Conservation (phyloP, 2,888 invertebrate genomes). For the Plebejus anna region DNA sequence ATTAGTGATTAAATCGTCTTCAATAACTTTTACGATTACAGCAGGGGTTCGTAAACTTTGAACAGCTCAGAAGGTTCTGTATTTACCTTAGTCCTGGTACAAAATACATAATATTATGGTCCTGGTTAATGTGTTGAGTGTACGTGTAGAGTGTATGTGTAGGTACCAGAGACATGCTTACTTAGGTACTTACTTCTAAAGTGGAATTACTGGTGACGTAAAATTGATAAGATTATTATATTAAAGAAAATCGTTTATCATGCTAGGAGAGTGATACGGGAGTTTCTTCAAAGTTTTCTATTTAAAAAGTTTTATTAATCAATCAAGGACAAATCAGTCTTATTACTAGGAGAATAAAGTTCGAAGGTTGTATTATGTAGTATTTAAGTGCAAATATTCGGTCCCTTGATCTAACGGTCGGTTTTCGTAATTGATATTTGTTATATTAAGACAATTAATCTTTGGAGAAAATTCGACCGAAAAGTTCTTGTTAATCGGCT, state of each 20-base stretch:
- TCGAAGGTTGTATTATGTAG: neutral
- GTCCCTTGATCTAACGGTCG: neutral
- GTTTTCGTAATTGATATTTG: slow-evolving; percentile 11
- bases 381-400: neutral
- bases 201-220: no score
- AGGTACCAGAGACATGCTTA: no score
- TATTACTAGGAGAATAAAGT: neutral
- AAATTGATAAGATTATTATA: no score
- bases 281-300: no score
- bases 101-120: no score
- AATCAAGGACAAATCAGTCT: neutral
- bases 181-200: no score
- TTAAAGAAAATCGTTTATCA: no score
- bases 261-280: no score
- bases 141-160: no score
- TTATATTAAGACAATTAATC: slow-evolving; percentile 12
- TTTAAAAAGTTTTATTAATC: no score
- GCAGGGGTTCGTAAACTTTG: neutral
- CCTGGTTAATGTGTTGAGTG: no score
- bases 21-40: neutral
- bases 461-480: neutral
- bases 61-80: neutral
- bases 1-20: slow-evolving; percentile 15
- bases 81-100: neutral
- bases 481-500: neutral